phyloP scores from a whole-genome alignment of 2,888 invertebrate genomes.

The Cosmia pyralina region DNA sequence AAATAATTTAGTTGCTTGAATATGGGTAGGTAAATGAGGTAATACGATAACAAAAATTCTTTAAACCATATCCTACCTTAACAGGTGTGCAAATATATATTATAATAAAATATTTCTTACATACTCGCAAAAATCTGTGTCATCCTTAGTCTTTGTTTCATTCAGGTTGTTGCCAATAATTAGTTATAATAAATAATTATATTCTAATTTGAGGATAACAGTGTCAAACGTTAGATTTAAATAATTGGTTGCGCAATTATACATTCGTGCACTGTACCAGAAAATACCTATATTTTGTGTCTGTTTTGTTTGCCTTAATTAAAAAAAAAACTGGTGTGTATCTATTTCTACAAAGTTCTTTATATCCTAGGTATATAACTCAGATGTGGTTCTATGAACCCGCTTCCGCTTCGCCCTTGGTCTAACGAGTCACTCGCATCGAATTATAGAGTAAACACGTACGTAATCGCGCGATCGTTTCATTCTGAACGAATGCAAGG shows the following conservation, averaged over 20 bases:
- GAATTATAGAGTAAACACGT: constrained; percentile 90
- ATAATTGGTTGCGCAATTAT: not conserved
- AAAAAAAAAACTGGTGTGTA: not conserved
- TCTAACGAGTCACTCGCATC: constrained; percentile 78
- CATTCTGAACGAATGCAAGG: constrained; percentile 84
- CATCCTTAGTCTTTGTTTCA: not conserved
- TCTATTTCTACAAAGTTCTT: not conserved
- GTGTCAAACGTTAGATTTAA: not conserved
- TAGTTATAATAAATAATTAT: not conserved
- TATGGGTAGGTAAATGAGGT: too few relatives aligned
- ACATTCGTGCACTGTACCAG: not conserved
- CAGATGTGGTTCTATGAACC: not conserved
- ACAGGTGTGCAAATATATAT: not conserved
- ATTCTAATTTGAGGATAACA: not conserved
- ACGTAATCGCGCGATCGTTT: constrained; percentile 86
- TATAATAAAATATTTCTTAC: not conserved
- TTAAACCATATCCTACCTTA: not conserved
- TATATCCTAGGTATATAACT: too few relatives aligned
- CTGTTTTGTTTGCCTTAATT: not conserved
- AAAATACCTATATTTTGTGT: not conserved
- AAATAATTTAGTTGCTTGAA: not conserved
- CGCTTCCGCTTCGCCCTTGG: constrained; percentile 69
- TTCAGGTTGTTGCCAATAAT: not conserved
- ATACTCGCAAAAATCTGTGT: not conserved
- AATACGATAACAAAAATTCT: too few relatives aligned